Base-by-base conservation (phyloP, 2,797 vertebrate genomes). In the Lates japonicus region DNA sequence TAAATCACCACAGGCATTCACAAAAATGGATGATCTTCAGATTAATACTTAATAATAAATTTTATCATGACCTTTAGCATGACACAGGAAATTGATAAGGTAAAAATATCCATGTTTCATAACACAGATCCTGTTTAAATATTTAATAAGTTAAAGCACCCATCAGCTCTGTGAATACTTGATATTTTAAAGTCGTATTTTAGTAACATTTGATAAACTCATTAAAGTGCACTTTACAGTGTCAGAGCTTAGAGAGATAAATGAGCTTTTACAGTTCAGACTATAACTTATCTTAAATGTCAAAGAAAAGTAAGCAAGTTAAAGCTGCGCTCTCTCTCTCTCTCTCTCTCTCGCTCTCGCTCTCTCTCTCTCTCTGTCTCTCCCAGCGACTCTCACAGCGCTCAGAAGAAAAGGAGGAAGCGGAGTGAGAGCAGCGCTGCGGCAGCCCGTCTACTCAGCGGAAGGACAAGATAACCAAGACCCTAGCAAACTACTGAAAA, bases 371-470 rank as follows among this genome's bases (percentile, higher is more conserved):
- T 35, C 69, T 13, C 64, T 48, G 73, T 61, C 63, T 44, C 65
- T 19, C 44, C 78, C 52, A 33, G 19, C 37, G 4, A 25, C 69
- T 65, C 62, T 82, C 59, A 20, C 54, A 11, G 84, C 70, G 68
- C 66, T 84, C 69, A 72, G 70, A 84, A 82, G 85, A 84, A 82
- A 91, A 91, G 61, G 88, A 92, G 89, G 90, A 91, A 92, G 90
- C 85, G 39, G 70, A 60, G 70, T 7, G 76, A 46, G 68, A 60
- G 76, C 76, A 80, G 84, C 61, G 69, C 76, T 44, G 74, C 78
- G 10, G 61, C 74, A 70, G 68, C 68, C 5, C 8, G 69, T 77
- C 70, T 16, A 54, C 44, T 58, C 70, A 20, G 9, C 62, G 3
- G 61, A 46, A 35, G 51, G 39, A 80, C 74, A 14, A 61, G 54